Evolutionary conservation across 2,888 invertebrate genomes (phyloP).

Genomic region (Oligia fasciuncula): DNA sequence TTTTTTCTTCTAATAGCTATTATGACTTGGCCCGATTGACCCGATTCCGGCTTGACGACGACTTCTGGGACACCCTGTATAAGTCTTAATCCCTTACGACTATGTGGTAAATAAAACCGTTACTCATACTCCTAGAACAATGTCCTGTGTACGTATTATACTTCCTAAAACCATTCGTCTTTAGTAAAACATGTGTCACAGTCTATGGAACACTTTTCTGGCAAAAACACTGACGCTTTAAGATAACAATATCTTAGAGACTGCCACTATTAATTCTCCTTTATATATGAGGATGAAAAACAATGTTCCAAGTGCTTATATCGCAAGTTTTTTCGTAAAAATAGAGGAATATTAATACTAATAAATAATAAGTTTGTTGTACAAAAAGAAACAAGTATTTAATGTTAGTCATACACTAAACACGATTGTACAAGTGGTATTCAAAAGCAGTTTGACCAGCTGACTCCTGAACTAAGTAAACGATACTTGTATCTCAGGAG

Average conservation of each 20-base stretch:
- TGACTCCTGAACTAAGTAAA: too few relatives aligned
- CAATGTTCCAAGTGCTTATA: constrained; percentile 16
- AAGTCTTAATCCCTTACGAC: too few relatives aligned
- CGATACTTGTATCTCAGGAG: too few relatives aligned
- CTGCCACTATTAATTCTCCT: constrained; percentile 53
- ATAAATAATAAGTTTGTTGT: too few relatives aligned
- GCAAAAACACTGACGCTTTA: constrained; percentile 48
- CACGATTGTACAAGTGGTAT: too few relatives aligned
- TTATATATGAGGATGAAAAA: constrained; percentile 45
- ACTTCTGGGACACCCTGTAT: too few relatives aligned
- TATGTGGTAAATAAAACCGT: neutral
- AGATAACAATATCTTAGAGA: constrained; percentile 44
- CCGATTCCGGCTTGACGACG: too few relatives aligned
- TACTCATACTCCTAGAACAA: neutral
- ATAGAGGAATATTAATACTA: neutral
- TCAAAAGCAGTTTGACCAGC: too few relatives aligned
- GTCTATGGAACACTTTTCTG: constrained; percentile 38
- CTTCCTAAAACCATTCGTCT: constrained; percentile 52
- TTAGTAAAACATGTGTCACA: constrained; percentile 32
- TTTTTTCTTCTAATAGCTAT: too few relatives aligned
- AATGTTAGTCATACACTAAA: too few relatives aligned
- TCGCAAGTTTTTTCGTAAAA: neutral
- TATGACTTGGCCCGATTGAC: too few relatives aligned
- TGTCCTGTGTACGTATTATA: constrained; percentile 7
- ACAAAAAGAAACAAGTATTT: too few relatives aligned